Evolutionary conservation across 2,888 invertebrate genomes (phyloP), one percentile per base, ranked within the genome.

Genomic region (Thera britannica): DNA sequence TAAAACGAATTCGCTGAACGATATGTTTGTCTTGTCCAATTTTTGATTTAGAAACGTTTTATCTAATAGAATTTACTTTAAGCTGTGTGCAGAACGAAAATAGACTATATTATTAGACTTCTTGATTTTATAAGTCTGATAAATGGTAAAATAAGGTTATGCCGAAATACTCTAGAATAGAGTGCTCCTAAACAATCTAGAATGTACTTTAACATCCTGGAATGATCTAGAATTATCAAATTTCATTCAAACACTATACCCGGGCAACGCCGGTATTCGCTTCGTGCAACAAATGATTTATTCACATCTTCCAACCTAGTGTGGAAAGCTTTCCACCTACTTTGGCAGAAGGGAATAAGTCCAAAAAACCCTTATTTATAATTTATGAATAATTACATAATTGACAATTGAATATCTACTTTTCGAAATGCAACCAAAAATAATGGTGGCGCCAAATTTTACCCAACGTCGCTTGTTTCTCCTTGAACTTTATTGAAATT

Each of bases 1-100:
- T 77, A 79, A 77, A 75, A 71, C 69, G 72, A 75, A 78, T 82
- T 80, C 75, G 68, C 75, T 77, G 75, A 79, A 81, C 70, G 62
- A 65, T 72, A 71, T 73, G 73, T 76, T 72, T 74, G 71, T 65
- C 23, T 23, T 23, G 69, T 63, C 58, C 59, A 63, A 70, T 75
- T 78, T 69, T 77, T 68, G 52, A 57, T 56, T 46, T n/a, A 3
- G 9, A 7, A 54, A 54, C 12, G 60, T 52, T 46, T 62, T 62
- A 23, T 46, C 52, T 5, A 23, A 54, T 63, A 23, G 51, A 48
- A 4, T 38, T n/a, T n/a, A 7, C 6, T 41, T 56, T 56, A 57
- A 52, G 23, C 23, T 51, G 7, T 23, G 6, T 46, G 44, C 44
- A 46, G 44, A 46, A 46, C 9, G 23, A 23, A 23, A 23, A 23